Evolutionary conservation across 2,113 vertebrate genomes (phyloP), one percentile per base, ranked within the genome.

Genomic region (Ariopsis seemanni): DNA sequence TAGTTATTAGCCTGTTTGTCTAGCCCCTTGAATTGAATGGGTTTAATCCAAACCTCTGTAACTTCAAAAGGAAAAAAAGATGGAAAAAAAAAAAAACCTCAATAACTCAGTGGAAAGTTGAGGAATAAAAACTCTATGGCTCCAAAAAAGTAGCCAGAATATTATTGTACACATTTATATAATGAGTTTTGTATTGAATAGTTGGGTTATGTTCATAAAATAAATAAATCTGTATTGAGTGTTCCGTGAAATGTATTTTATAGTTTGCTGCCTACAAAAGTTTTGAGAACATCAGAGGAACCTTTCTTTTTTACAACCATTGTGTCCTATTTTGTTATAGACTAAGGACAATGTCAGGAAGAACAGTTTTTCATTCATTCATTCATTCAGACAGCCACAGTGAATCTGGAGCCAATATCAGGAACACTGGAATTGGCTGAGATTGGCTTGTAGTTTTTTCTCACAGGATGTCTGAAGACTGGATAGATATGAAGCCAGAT

Each of bases 181-280:
- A 78, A 75, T 52, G 9, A 53, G 25, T 12, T 7, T 34, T 34
- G 14, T 7, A 42, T 17, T 30, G 20, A 50, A 25, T 53, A 53
- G 12, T 7, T 30, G 53, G n/a, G 14, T 57, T 80, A 22, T 58
- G n/a, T 60, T 60, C 20, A 81, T 34, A 60, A 20, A 81, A 60
- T 81, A 20, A 81, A 60, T 81, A 60, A 81, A 80, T 80, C 53
- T 34, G n/a, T 80, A 20, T 4, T 30, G 53, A 80, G 55, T 80
- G 7, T 8, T 81, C 27, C 14, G 30, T 77, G 22, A 53, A 77
- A 53, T 15, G 20, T 53, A n/a, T 50, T 77, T 77, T 52, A 52
- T 5, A 11, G 48, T 77, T 52, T 7, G 8, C 48, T 48, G 72
- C 9, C 34, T 12, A 2, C 30, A 48, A 74, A 75, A 75, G 4